These are phyloP conservation scores for Clarias batrachus DNA, from an alignment of 2,113 vertebrate genomes.

Conservation along the genomic window DNA sequence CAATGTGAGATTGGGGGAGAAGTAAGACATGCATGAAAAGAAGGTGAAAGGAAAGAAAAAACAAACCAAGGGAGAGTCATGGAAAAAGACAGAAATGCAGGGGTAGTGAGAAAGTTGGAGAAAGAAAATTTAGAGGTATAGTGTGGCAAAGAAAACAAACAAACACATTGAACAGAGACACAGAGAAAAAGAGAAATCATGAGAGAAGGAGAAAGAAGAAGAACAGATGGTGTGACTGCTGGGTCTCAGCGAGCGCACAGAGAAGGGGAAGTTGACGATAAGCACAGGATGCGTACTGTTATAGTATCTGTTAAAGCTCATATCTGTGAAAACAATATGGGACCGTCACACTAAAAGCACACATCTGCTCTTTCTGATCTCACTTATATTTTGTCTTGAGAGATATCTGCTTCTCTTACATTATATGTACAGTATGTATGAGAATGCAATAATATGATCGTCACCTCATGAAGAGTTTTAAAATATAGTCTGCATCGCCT, in stretches of 20 bases:
- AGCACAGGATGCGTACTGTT: slow-evolving; percentile 51
- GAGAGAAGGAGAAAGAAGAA: slow-evolving; percentile 43
- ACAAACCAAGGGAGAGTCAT: slow-evolving; percentile 43
- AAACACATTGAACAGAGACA: not conserved
- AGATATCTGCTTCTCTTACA: slow-evolving; percentile 4
- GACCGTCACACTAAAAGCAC: slow-evolving; percentile 35
- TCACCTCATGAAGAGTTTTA: not conserved
- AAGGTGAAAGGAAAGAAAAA: not conserved
- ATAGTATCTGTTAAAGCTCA: slow-evolving; percentile 39
- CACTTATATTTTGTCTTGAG: not conserved
- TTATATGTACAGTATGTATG: not conserved
- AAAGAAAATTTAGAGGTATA: slow-evolving; percentile 37
- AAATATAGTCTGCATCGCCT: not conserved
- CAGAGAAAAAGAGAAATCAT: slow-evolving; percentile 26
- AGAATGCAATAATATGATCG: not conserved
- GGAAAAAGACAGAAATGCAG: slow-evolving; percentile 42
- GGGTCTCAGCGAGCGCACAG: slow-evolving; percentile 61
- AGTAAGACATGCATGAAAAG: slow-evolving; percentile 33
- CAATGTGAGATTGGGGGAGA: slow-evolving; percentile 37
- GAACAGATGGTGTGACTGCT: slow-evolving; percentile 73
- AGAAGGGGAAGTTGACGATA: slow-evolving; percentile 53
- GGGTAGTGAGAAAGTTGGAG: slow-evolving; percentile 47
- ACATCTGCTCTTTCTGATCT: slow-evolving; percentile 34
- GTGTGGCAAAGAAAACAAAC: not conserved
- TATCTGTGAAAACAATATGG: slow-evolving; percentile 52